Base-by-base conservation (phyloP, 2,888 invertebrate genomes). In the Spisula subtruncata region DNA sequence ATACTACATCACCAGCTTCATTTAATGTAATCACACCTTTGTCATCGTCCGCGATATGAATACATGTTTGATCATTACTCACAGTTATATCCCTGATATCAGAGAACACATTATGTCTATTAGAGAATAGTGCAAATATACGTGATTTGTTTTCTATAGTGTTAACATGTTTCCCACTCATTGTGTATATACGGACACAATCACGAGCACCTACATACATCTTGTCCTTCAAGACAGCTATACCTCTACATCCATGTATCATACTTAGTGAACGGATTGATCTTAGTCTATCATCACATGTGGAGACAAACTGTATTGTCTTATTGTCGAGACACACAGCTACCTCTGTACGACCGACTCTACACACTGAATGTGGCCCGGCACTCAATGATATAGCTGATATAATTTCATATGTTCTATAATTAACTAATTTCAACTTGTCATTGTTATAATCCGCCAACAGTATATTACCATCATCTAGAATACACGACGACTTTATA, bases 401-500 rank as follows among this genome's bases (percentile, higher is more conserved):
- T 35, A 35, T 60, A 2, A 83, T 32, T 41, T 2, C 32, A 54
- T 82, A 56, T 56, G 82, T 82, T 60, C 20, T 35, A 56, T 32
- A 5, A 51, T 82, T n/a, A 60, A 83, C 41, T 18, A 60, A 35
- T 2, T 60, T 83, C 1, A 83, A 16, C 20, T 83, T 83, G 51
- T 35, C 32, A 41, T 83, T 83, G 0, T 0, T 10, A 14, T 60
- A 35, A 32, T 83, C 83, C 29, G 60, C 60, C 83, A 83, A 41
- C 18, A 83, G n/a, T 0, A 83, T 83, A 41, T 83, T 35, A 20
- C 60, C 60, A 18, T 29, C 12, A 29, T 83, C 83, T 35, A 83
- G n/a, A 35, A 83, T 60, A 20, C 83, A 83, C 0, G 41, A 32
- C 20, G 83, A 83, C 32, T 41, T 41, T 18, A 83, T 66, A 60